Evolutionary conservation across 2,888 invertebrate species (phyloP).

Genomic region (Heliconius erato): DNA sequence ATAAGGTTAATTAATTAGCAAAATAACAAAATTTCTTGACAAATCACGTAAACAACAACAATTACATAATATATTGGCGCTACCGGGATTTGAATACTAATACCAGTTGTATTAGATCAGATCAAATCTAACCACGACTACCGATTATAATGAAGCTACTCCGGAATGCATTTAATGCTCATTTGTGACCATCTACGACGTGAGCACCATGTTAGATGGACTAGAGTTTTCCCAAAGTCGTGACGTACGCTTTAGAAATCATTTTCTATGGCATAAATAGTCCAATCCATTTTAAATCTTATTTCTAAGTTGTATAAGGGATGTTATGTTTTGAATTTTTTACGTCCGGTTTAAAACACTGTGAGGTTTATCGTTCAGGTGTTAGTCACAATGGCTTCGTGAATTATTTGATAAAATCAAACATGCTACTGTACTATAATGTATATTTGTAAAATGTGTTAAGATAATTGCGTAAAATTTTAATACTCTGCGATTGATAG

Average conservation of each 20-base stretch:
- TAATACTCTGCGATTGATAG: neutral
- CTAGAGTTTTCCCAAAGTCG: slow-evolving; percentile 55
- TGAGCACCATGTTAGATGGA: slow-evolving; percentile 50
- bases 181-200: slow-evolving; percentile 50
- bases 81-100: slow-evolving; percentile 34
- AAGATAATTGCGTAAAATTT: neutral
- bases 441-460: neutral
- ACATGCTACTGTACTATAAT: neutral
- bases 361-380: neutral
- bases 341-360: neutral
- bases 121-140: slow-evolving; percentile 41
- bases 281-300: slow-evolving; percentile 11
- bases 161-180: slow-evolving; percentile 51
- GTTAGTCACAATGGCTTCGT: slow-evolving; percentile 19
- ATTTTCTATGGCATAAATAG: neutral
- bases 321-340: neutral
- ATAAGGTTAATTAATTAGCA: neutral
- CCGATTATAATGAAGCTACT: slow-evolving; percentile 43
- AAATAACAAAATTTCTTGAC: neutral
- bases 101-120: slow-evolving; percentile 12
- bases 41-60: slow-evolving; percentile 16
- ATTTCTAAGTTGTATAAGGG: neutral
- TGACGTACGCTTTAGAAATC: slow-evolving; percentile 46
- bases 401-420: slow-evolving; percentile 31
- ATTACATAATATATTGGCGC: slow-evolving; percentile 28